Evolutionary conservation across 2,113 vertebrate genomes (phyloP).

Genomic region (Otocyon megalotis): DNA sequence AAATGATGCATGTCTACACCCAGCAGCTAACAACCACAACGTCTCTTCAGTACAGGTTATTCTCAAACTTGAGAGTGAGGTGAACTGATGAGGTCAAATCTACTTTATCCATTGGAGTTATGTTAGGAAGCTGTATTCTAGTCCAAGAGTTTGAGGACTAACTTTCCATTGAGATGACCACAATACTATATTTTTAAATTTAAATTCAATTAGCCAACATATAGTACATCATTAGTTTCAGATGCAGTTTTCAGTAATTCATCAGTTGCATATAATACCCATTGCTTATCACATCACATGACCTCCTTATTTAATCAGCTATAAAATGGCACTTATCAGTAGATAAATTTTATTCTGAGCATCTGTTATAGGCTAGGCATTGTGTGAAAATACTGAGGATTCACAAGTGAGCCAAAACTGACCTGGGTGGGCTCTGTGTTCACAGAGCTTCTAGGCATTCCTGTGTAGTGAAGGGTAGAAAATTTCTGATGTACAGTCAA

Average conservation of each 20-base stretch:
- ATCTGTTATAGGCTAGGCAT: background rate
- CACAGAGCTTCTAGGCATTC: background rate
- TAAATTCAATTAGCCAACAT: too few species aligned
- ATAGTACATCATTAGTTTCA: too few species aligned
- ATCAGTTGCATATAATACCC: too few species aligned
- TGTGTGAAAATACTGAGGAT: background rate
- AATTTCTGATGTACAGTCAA: background rate
- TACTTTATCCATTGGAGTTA: background rate
- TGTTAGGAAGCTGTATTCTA: background rate
- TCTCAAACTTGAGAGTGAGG: background rate
- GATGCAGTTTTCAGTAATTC: too few species aligned
- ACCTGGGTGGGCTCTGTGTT: background rate
- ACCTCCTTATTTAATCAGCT: background rate
- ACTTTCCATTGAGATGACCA: background rate
- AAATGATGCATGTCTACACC: background rate
- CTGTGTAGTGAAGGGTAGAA: background rate
- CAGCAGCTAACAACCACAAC: background rate
- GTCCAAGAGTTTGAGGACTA: background rate
- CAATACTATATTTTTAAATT: background rate
- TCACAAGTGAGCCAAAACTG: background rate
- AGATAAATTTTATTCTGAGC: conserved; percentile 7
- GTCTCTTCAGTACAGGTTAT: background rate
- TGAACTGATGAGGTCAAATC: background rate
- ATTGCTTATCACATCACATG: too few species aligned
- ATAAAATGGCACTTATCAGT: background rate